Conservation (phyloP, 2,113 vertebrate species). For the Scomber japonicus region DNA sequence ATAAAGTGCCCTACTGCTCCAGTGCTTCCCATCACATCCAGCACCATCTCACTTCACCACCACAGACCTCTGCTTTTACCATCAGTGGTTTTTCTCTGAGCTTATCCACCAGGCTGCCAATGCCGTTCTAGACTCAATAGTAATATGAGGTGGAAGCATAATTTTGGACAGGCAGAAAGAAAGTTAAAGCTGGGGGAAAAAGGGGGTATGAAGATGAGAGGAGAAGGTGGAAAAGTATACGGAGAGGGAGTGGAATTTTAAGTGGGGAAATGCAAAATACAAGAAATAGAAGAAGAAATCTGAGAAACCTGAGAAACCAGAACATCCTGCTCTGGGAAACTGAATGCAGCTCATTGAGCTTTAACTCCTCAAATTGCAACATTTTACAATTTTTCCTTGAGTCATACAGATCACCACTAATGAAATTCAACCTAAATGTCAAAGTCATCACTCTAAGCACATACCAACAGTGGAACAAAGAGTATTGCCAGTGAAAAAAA, state of each 20-base stretch:
- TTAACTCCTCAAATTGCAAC: conserved; percentile 23
- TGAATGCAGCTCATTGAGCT: conserved; percentile 18
- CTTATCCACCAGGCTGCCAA: conserved; percentile 62
- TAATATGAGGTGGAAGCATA: conserved; percentile 65
- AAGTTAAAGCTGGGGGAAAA: conserved; percentile 48
- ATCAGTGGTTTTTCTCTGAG: conserved; percentile 68
- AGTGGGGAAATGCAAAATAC: conserved; percentile 39
- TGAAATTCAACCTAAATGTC: conserved; percentile 17
- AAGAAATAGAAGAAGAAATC: conserved; percentile 36
- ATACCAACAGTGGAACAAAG: conserved; percentile 1
- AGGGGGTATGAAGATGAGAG: conserved; percentile 49
- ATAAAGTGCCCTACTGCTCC: conserved; percentile 49
- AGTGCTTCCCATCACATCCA: conserved; percentile 53
- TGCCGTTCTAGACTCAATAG: conserved; percentile 62
- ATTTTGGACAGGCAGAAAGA: conserved; percentile 55
- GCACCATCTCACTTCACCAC: conserved; percentile 52
- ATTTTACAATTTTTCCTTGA: conserved; percentile 46
- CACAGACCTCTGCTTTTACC: conserved; percentile 75
- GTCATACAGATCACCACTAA: conserved; percentile 27
- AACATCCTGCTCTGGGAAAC: conserved; percentile 29
- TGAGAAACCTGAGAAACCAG: conserved; percentile 58
- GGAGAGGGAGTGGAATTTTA: conserved; percentile 55
- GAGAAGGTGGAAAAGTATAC: conserved; percentile 69
- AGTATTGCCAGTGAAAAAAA: neutral
- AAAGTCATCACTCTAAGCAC: neutral